Evolutionary conservation across 2,797 vertebrate genomes (phyloP).

Genomic region (Valencia hispanica): DNA sequence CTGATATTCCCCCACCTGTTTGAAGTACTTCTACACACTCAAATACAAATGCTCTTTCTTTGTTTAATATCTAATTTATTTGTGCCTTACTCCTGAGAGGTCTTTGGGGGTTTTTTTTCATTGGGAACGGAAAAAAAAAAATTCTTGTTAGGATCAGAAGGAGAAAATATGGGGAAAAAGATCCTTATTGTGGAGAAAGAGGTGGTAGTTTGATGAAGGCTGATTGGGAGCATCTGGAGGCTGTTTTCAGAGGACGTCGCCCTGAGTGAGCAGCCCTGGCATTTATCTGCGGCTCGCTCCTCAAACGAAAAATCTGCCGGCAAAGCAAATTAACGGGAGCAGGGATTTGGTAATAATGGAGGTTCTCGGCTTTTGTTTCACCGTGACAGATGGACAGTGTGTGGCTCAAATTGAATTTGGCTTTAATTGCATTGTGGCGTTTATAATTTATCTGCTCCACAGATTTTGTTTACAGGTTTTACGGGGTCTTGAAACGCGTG

Average conservation of each 20-base stretch:
- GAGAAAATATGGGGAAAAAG: constrained; percentile 10
- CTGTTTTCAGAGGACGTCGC: constrained; percentile 90
- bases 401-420: constrained; percentile 98
- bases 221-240: constrained; percentile 97
- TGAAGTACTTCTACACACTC: constrained; percentile 31
- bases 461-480: constrained; percentile 99
- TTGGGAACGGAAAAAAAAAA: constrained; percentile 55
- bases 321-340: constrained; percentile 96
- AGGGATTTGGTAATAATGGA: constrained; percentile 97
- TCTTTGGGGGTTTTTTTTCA: constrained; percentile 52
- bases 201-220: constrained; percentile 88
- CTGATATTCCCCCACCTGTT: constrained; percentile 75
- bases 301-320: constrained; percentile 95
- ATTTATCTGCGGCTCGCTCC: constrained; percentile 87
- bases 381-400: constrained; percentile 99
- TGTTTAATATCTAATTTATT: constrained; percentile 26
- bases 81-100: constrained; percentile 48
- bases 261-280: constrained; percentile 88
- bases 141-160: constrained; percentile 59
- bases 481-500: constrained; percentile 90
- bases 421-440: constrained; percentile 99
- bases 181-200: constrained; percentile 47
- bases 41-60: constrained; percentile 14
- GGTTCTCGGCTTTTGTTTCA: constrained; percentile 96
- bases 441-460: constrained; percentile 99